Evolutionary conservation across 2,797 vertebrate species (phyloP).

Genomic region (Tinamus major): DNA sequence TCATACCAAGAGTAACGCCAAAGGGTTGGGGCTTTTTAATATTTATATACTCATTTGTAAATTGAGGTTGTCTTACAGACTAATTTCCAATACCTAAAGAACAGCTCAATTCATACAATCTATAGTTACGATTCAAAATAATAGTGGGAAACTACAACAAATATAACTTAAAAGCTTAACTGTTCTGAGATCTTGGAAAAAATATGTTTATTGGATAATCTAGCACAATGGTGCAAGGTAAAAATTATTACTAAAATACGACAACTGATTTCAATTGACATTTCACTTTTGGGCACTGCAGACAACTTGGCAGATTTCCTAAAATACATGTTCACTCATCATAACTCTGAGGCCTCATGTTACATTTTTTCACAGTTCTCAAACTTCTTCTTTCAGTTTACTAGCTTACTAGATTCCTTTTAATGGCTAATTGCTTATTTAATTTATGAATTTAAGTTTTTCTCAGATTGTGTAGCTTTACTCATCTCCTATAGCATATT

Average conservation of each 20-base stretch:
- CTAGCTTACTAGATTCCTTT: neutral
- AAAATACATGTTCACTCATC: neutral
- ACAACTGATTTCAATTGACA: neutral
- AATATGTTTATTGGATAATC: neutral
- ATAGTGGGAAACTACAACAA: neutral
- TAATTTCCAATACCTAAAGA: slow-evolving; percentile 1
- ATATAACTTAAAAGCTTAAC: neutral
- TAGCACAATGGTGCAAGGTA: neutral
- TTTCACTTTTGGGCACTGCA: neutral
- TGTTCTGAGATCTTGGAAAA: neutral
- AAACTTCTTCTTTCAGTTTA: neutral
- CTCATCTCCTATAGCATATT: slow-evolving; percentile 37
- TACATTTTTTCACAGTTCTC: neutral
- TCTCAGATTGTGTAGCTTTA: neutral
- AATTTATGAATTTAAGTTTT: neutral
- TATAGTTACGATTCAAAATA: neutral
- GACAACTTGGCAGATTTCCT: neutral
- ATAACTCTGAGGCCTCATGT: accelerated
- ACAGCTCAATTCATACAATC: neutral
- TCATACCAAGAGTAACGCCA: neutral
- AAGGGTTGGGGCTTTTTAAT: neutral
- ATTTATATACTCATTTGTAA: neutral
- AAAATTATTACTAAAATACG: neutral
- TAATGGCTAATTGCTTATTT: neutral
- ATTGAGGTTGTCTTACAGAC: neutral